A percentile compares a stretch with the other conserved stretches of the same genome.
Conservation (phyloP, 1,140 invertebrate genomes). For the Pogonomyrmex barbatus region DNA sequence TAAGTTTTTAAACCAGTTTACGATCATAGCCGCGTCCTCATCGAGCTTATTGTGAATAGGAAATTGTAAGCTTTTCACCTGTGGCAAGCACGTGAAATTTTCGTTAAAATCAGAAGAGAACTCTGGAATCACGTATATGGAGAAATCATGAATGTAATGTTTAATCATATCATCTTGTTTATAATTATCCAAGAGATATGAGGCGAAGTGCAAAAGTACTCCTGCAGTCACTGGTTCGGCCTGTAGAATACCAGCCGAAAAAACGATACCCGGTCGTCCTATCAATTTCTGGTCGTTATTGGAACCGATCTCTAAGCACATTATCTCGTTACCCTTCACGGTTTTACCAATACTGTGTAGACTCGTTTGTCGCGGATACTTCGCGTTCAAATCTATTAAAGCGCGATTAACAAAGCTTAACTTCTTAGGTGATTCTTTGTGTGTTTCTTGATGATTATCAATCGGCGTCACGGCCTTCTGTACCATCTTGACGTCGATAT, state of each 20-base stretch:
- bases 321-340: conserved; percentile 70
- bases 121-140: conserved; percentile 80
- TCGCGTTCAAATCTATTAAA: conserved; percentile 78
- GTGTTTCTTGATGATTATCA: neutral
- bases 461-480: conserved; percentile 22
- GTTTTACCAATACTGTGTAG: conserved; percentile 78
- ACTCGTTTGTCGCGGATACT: conserved; percentile 78
- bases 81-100: conserved; percentile 74
- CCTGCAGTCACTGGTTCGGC: conserved; percentile 79
- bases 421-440: conserved; percentile 31
- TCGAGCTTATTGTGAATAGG: conserved; percentile 67
- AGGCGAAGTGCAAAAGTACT: conserved; percentile 79
- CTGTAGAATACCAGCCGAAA: conserved; percentile 77
- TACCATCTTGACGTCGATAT: conserved; percentile 78
- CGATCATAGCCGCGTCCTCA: conserved; percentile 74
- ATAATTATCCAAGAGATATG: conserved; percentile 79
- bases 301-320: conserved; percentile 79
- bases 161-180: conserved; percentile 70
- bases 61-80: conserved; percentile 70
- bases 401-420: conserved; percentile 68
- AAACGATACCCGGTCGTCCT: conserved; percentile 80
- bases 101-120: conserved; percentile 75
- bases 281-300: conserved; percentile 63
- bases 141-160: conserved; percentile 77
- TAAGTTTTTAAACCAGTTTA: conserved; percentile 80